Base-by-base conservation (phyloP, 1,140 invertebrate species). In the Drosophila chauvacae region DNA sequence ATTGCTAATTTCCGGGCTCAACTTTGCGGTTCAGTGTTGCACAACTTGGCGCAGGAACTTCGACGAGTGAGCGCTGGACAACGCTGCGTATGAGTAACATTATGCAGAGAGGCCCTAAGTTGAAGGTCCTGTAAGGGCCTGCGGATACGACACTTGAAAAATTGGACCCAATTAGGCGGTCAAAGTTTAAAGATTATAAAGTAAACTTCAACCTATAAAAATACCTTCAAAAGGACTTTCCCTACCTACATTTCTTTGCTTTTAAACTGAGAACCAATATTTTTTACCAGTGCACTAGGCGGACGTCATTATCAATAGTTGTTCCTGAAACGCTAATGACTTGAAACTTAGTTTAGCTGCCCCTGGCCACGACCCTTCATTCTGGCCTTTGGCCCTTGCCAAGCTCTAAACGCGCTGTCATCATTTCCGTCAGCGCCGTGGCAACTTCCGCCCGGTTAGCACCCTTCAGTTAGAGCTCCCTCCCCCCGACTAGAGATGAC, bases 1-100 rank as follows among this genome's bases (percentile, higher is more conserved):
- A 90, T 90, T 90, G 85, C 85, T 90, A 90, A 90, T 90, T 90
- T 90, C 85, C 85, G 81, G 77, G 71, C 78, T 80, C 68, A 90
- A 90, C 68, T 90, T 90, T 90, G 78, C 75, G 81, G 85, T 80
- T 79, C 74, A 75, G 74, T 83, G 77, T 88, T 75, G 73, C 48
- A 68, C 56, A 77, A 77, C 63, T 77, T 77, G 62, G 63, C 44
- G 55, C 57, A 41, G 41, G 13, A 57, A 77, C 56, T 68, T 62
- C 57, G 23, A 64, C 57, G 45, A 77, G 47, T 48, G 16, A 11
- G 30, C 16, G 62, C 37, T 33, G 60, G 44, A 50, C 50, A 70
- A 55, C 65, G 58, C 41, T 65, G 51, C 76, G 69, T 74, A 80
- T 80, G 77, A 78, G 77, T 72, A 72, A 79, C 61, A 64, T 77